phyloP scores from a whole-genome alignment of 2,113 vertebrate species.

The Sula dactylatra region DNA sequence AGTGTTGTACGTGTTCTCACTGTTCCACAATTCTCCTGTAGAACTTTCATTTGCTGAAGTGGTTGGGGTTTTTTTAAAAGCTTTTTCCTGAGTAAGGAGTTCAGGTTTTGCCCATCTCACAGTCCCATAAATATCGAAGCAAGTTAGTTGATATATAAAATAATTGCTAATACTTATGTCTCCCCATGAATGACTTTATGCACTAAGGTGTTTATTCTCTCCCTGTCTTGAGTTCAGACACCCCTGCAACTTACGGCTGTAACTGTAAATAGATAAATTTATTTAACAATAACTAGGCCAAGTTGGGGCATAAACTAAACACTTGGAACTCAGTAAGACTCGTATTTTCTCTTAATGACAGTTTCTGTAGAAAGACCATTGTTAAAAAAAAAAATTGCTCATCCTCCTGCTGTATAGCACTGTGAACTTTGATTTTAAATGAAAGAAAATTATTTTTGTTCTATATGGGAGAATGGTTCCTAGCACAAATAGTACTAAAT shows the following conservation, averaged over 20 bases:
- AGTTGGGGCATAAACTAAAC: not conserved
- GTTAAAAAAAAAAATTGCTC: not conserved
- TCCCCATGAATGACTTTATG: not conserved
- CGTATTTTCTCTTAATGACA: not conserved
- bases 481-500: not conserved
- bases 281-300: not conserved
- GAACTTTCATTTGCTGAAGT: not conserved
- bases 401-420: not conserved
- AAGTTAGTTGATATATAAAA: not conserved
- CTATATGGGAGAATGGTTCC: not conserved
- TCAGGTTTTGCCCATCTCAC: not conserved
- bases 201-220: not conserved
- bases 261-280: not conserved
- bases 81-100: constrained; percentile 3
- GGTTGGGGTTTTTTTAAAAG: not conserved
- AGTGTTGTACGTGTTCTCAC: not conserved
- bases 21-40: not conserved
- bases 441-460: not conserved
- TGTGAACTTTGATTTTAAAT: not conserved
- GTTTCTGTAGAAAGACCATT: not conserved
- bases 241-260: not conserved
- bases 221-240: not conserved
- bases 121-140: not conserved
- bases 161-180: not conserved
- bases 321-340: not conserved